Evolutionary conservation across 2,113 vertebrate species (phyloP).

Genomic region (Leptobrachium ailaonicum): DNA sequence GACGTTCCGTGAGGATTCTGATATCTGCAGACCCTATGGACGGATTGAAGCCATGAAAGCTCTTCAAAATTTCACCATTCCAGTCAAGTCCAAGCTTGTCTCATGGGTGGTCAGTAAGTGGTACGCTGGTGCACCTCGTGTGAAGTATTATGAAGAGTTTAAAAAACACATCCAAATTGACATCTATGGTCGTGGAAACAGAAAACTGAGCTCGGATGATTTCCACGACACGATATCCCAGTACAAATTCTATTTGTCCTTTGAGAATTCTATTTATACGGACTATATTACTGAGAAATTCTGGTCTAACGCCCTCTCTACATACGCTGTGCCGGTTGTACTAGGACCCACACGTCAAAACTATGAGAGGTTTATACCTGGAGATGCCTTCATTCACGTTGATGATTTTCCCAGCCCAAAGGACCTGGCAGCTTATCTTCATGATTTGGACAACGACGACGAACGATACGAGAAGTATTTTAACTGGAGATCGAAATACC

Average conservation of each 20-base stretch:
- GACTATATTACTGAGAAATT: constrained; percentile 73
- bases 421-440: constrained; percentile 59
- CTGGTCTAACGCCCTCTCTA: constrained; percentile 64
- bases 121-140: constrained; percentile 50
- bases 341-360: constrained; percentile 60
- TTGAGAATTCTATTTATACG: constrained; percentile 64
- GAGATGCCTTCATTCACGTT: constrained; percentile 68
- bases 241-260: constrained; percentile 68
- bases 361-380: constrained; percentile 62
- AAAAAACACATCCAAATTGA: constrained; percentile 57
- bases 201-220: constrained; percentile 38
- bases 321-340: constrained; percentile 64
- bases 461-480: constrained; percentile 59
- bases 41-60: neutral
- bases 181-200: constrained; percentile 58
- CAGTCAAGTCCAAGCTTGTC: constrained; percentile 48
- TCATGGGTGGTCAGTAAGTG: constrained; percentile 68
- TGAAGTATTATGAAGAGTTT: constrained; percentile 55
- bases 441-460: constrained; percentile 53
- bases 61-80: constrained; percentile 19
- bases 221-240: constrained; percentile 37
- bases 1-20: constrained; percentile 33
- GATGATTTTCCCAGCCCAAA: constrained; percentile 62
- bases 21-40: constrained; percentile 31
- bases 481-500: constrained; percentile 58